Evolutionary conservation across 2,888 invertebrate species (phyloP).

Genomic region (Netelia inedita): DNA sequence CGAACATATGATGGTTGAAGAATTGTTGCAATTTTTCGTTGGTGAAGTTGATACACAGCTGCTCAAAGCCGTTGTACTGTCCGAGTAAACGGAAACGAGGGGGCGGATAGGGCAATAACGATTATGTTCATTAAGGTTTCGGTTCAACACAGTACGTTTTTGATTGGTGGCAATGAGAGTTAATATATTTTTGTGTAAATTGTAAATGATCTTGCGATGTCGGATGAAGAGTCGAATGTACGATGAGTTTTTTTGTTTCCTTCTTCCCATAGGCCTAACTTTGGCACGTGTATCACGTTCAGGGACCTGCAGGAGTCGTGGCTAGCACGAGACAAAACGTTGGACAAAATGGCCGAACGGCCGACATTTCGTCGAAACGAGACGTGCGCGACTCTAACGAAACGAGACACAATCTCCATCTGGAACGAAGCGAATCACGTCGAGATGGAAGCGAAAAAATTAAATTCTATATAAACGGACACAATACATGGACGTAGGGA

Average conservation of each 20-base stretch:
- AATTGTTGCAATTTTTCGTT: constrained; percentile 99
- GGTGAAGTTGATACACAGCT: constrained; percentile 99
- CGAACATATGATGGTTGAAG: constrained; percentile 99
- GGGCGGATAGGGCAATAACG: constrained; percentile 45
- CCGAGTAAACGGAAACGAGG: constrained; percentile 72
- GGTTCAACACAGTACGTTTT: neutral
- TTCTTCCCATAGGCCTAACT: no score
- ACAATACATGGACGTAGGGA: constrained; percentile 51
- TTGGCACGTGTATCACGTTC: no score
- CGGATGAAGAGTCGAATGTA: constrained; percentile 12
- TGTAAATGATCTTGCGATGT: constrained; percentile 34
- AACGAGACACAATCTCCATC: neutral
- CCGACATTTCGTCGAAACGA: no score
- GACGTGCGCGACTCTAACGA: neutral
- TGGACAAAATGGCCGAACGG: no score
- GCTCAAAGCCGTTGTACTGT: constrained; percentile 98
- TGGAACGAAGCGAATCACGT: constrained; percentile 32
- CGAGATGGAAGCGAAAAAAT: constrained; percentile 21
- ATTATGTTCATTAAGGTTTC: constrained; percentile 5
- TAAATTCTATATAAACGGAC: constrained; percentile 34
- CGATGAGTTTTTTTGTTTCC: neutral
- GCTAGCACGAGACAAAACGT: no score
- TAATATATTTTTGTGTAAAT: constrained; percentile 42
- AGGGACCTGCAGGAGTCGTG: no score
- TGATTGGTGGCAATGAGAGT: neutral